phyloP scores from a whole-genome alignment of 2,113 vertebrate genomes.

The Gadus chalcogrammus region DNA sequence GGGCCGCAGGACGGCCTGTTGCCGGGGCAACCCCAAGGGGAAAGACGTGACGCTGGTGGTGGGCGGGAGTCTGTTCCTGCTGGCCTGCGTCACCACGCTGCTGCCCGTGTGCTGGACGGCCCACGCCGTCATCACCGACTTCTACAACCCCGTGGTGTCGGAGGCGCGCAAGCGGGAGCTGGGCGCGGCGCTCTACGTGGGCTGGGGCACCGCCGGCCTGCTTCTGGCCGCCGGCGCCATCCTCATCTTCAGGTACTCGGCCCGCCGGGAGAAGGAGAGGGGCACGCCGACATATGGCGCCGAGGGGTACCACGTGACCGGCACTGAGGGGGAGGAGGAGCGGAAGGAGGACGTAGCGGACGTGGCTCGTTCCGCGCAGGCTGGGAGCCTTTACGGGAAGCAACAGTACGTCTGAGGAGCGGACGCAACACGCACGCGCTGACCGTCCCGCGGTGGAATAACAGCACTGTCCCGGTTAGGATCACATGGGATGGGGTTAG shows the following conservation, averaged over 20 bases:
- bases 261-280: constrained; percentile 27
- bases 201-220: constrained; percentile 66
- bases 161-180: constrained; percentile 69
- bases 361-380: too few relatives aligned
- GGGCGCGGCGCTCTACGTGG: constrained; percentile 69
- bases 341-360: too few relatives aligned
- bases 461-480: too few relatives aligned
- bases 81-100: constrained; percentile 61
- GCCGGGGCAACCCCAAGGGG: constrained; percentile 28
- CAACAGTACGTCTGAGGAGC: too few relatives aligned
- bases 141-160: constrained; percentile 60
- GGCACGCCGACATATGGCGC: too few relatives aligned
- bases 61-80: constrained; percentile 62
- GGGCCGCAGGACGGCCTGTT: constrained; percentile 52
- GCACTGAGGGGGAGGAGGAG: too few relatives aligned
- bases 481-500: too few relatives aligned
- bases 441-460: too few relatives aligned
- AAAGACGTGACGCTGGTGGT: constrained; percentile 64
- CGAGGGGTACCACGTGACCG: too few relatives aligned
- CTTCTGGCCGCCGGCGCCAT: constrained; percentile 63
- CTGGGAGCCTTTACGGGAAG: too few relatives aligned
- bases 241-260: constrained; percentile 56
- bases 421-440: neutral
- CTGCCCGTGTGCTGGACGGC: constrained; percentile 73
- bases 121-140: constrained; percentile 63